phyloP scores from a whole-genome alignment of 1,140 invertebrate species.

The Drosophila elegans region DNA sequence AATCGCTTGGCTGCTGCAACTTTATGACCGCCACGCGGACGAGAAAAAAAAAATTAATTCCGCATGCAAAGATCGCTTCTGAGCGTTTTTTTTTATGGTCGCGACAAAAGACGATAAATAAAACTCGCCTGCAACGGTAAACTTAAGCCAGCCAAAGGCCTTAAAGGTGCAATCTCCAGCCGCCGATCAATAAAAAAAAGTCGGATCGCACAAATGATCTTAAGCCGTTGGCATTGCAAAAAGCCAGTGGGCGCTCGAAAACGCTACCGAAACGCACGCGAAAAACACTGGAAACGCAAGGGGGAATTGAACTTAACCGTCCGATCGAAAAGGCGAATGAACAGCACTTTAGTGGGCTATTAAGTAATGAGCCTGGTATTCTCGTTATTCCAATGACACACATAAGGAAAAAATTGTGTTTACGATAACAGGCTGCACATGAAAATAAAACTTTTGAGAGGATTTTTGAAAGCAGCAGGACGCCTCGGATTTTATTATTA shows the following conservation, averaged over 20 bases:
- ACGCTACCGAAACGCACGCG: conserved; percentile 32
- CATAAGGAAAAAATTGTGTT: conserved; percentile 5
- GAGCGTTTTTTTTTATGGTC: conserved; percentile 46
- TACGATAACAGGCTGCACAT: conserved; percentile 4
- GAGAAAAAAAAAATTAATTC: conserved; percentile 25
- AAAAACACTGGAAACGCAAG: conserved; percentile 41
- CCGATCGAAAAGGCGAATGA: conserved; percentile 14
- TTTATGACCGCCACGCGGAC: conserved; percentile 24
- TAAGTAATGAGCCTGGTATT: conserved; percentile 38
- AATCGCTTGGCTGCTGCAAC: conserved; percentile 11
- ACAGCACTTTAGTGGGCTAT: conserved; percentile 34
- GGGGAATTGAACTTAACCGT: conserved; percentile 16
- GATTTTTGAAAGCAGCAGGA: conserved; percentile 7
- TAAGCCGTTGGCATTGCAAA: conserved; percentile 24
- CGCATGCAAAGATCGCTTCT: conserved; percentile 36
- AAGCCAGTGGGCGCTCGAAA: conserved; percentile 46
- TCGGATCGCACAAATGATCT: conserved; percentile 43
- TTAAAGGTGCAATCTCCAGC: conserved; percentile 49
- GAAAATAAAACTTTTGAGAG: conserved; percentile 10
- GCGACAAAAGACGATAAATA: conserved; percentile 34
- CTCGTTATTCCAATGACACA: conserved; percentile 47
- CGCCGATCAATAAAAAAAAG: conserved; percentile 43
- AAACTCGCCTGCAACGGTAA: conserved; percentile 42
- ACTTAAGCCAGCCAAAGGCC: conserved; percentile 36
- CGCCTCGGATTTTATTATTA: not conserved